Base-by-base conservation (phyloP, 1,140 invertebrate species). In the Arctopsyche grandis region DNA sequence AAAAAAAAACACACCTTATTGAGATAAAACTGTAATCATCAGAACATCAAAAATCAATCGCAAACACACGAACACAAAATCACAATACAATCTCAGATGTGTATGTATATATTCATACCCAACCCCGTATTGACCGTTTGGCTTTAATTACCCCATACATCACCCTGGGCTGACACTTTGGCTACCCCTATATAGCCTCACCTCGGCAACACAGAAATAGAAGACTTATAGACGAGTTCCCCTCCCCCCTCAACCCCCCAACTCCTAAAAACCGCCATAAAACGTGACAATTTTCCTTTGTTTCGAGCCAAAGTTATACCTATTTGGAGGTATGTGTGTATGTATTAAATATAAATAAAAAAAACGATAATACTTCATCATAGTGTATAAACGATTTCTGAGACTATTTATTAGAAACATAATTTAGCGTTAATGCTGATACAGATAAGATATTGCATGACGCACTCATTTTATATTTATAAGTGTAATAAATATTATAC, bases 101-200 rank as follows among this genome's bases (percentile, higher is more conserved):
- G 48, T 14, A 16, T 12, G 10, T 16, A 52, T 4, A 38, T 38
- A 38, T 1, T 38, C 10, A 52, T 21, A 22, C 58, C 4, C 22
- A 71, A 71, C 69, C 44, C 69, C 29, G 24, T 71, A 71, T 71
- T 71, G 69, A 71, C 69, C 69, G 21, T 48, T 71, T 44, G 69
- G 69, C 9, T 52, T 74, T 74, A 74, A 74, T 74, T 74, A 56
- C 46, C 46, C 71, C 71, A 74, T 74, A 74, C 71, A 74, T 74
- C 71, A 74, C 46, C 14, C 4, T 12, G 38, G 46, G 7, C 46
- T 74, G 71, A 74, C 71, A 74, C 71, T 22, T 12, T 21, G 9
- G n/a, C 43, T 74, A 48, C 71, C 71, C 71, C 48, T 29, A 52
- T 74, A 29, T 19, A 16, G 29, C 26, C 38, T 44, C 48, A 52